Evolutionary conservation across 2,797 vertebrate species (phyloP), one percentile per base, ranked within the genome.

Genomic region (Schizopygopsis malacanthus): DNA sequence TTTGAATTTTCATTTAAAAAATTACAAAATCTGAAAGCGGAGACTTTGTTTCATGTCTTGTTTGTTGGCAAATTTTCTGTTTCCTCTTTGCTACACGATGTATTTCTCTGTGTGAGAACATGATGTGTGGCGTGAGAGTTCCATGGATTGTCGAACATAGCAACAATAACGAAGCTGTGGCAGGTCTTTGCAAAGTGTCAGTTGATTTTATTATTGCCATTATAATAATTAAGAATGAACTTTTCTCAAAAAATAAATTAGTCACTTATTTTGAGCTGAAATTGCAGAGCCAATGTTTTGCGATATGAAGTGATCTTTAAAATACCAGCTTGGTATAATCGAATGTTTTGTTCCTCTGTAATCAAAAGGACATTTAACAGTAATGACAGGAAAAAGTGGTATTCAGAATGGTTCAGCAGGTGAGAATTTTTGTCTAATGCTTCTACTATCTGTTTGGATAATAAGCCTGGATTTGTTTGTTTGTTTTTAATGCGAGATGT

Each of bases 351-450:
- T 59, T 12, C 4, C 37, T 72, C 67, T 54, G 43, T 50, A 82
- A 72, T 72, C 52, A 59, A 82, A 72, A 18, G 43, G 22, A 72
- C n/a, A 82, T 72, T 72, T 82, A 82, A 72, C 37, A 59, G 71
- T 59, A 82, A 82, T 56, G 33, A 56, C 50, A 82, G 43, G 5
- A 5, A 71, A 45, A 81, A 65, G 22, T 67, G 39, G 25, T 37
- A 16, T 67, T 50, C 25, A 67, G 33, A 41, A 67, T 43, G 37
- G 50, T 28, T 72, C 50, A 82, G 15, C 33, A 59, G 47, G 33
- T 82, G 50, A 41, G 10, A 18, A 84, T 70, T 84, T 71, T 16
- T 80, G 71, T 73, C 56, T 72, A 20, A 76, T 85, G 79, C 79
- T 72, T 65, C 79, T 72, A 37, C 52, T 81, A 11, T 12, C 39